Base-by-base conservation (phyloP, 2,888 invertebrate genomes). In the Luperina testacea region DNA sequence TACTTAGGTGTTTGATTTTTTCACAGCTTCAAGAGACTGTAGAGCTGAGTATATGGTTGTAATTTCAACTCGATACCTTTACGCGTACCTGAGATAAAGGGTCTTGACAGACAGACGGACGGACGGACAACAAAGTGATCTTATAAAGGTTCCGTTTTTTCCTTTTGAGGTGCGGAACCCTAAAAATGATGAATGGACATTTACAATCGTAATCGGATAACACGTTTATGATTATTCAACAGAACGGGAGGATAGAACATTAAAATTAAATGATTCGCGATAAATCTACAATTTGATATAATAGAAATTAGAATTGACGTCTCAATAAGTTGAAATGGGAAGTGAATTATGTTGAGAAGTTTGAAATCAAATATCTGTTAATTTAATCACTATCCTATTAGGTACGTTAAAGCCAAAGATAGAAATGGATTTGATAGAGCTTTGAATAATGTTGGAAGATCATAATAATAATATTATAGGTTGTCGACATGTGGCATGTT, bases 221-320 rank as follows among this genome's bases (percentile, higher is more conserved):
- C 84, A 71, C 73, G 64, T 83, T 80, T 83, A 74, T 77, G 80
- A 86, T 80, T 75, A 85, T 81, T 61, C 72, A 75, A 84, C 64
- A 73, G 53, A 78, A 81, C 63, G 72, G 74, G 73, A 80, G 75
- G 74, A 70, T 70, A 9, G 57, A 11, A 72, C 75, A 86, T 86
- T 72, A 79, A 86, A 84, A 77, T 82, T 75, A 79, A 84, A 86
- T 79, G 71, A 82, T 77, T 82, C n/a, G 71, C 61, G 7, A 86
- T 87, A 86, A 87, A 86, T 86, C 71, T 82, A 84, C 57, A 59
- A 86, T 84, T 87, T 77, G 51, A 78, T 86, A 76, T 70, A 74
- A 73, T 72, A 65, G 63, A 79, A 74, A 82, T 84, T 86, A 77
- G 71, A 71, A 71, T 80, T 84, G 79, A 86, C 82, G 61, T 78